Evolutionary conservation across 2,888 invertebrate genomes (phyloP).

Genomic region (Phania funesta): DNA sequence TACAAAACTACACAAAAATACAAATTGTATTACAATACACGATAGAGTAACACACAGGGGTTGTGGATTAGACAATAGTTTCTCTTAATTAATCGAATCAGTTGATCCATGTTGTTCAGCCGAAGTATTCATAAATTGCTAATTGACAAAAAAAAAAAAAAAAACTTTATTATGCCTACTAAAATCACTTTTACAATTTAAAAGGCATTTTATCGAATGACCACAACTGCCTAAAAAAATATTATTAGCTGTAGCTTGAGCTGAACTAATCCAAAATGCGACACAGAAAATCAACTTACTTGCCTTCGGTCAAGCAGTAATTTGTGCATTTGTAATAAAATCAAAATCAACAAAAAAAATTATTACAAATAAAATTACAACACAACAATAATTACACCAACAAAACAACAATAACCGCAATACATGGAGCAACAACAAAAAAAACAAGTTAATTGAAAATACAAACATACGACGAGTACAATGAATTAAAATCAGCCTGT

Average conservation of each 20-base stretch:
- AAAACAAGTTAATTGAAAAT: conserved; percentile 58
- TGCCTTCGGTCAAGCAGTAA: conserved; percentile 54
- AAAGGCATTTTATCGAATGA: background rate
- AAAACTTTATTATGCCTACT: background rate
- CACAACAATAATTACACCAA: conserved; percentile 48
- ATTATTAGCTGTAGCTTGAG: background rate
- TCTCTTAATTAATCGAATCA: too few relatives aligned
- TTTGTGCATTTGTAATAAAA: conserved; percentile 26
- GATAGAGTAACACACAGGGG: too few relatives aligned
- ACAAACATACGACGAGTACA: conserved; percentile 12
- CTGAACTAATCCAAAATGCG: conserved; percentile 16
- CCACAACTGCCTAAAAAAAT: background rate
- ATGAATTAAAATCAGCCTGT: conserved; percentile 30
- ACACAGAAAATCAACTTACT: conserved; percentile 13
- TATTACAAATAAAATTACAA: conserved; percentile 61
- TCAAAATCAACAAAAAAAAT: conserved; percentile 20
- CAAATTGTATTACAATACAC: too few relatives aligned
- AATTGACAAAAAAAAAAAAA: too few relatives aligned
- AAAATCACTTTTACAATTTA: background rate
- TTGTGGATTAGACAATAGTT: too few relatives aligned
- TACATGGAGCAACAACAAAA: conserved; percentile 10
- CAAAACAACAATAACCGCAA: conserved; percentile 6
- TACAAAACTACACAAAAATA: too few relatives aligned
- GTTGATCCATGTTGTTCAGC: too few relatives aligned
- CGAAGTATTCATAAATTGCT: too few relatives aligned